Evolutionary conservation across 2,113 vertebrate genomes (phyloP).

Genomic region (Dissostichus mawsoni): DNA sequence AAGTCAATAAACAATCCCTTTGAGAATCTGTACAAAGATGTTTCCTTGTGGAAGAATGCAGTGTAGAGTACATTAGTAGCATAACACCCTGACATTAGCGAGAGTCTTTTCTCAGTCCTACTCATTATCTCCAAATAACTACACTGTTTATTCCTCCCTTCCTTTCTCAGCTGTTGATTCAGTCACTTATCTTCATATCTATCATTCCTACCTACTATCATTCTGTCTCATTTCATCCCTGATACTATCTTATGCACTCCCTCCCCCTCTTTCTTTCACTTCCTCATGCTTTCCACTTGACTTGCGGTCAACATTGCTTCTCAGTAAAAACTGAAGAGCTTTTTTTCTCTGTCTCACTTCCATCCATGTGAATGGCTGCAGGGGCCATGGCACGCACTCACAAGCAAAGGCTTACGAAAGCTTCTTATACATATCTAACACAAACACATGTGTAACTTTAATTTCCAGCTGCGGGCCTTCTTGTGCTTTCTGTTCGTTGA

Average conservation of each 20-base stretch:
- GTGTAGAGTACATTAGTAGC: neutral
- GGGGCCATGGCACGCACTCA: slow-evolving; percentile 8
- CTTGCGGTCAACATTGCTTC: slow-evolving; percentile 24
- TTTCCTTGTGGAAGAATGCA: neutral
- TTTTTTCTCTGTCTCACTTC: slow-evolving; percentile 33
- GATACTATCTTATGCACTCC: too few species aligned
- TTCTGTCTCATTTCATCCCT: neutral
- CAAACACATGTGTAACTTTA: neutral
- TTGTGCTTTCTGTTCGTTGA: neutral
- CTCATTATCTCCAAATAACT: too few species aligned
- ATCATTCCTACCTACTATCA: neutral
- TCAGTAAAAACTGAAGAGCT: slow-evolving; percentile 28
- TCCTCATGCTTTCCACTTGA: slow-evolving; percentile 44
- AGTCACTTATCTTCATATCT: neutral
- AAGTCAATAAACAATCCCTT: neutral
- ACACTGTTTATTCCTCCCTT: too few species aligned
- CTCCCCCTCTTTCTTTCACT: slow-evolving; percentile 21
- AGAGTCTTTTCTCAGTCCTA: too few species aligned
- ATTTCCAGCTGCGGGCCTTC: neutral
- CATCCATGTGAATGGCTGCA: slow-evolving; percentile 43
- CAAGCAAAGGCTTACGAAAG: neutral
- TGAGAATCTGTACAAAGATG: neutral
- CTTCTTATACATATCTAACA: neutral
- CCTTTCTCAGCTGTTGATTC: too few species aligned
- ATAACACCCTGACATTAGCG: too few species aligned